Evolutionary conservation across 2,797 vertebrate genomes (phyloP).

Genomic region (Sebastes variabilis): DNA sequence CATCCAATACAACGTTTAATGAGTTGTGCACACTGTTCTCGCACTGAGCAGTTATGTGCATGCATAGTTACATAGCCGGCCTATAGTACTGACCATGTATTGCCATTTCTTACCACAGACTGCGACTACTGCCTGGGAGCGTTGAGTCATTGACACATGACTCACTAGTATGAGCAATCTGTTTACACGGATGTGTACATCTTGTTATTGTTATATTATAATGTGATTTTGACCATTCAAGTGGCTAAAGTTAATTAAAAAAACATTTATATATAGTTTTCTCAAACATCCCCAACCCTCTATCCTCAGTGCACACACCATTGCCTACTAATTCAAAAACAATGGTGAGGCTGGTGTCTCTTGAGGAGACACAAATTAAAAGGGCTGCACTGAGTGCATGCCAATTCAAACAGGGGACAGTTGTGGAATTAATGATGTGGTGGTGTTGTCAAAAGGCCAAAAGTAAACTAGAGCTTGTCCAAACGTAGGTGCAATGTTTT

Average conservation of each 20-base stretch:
- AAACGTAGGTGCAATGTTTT: not conserved
- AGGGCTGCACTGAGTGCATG: slow-evolving; percentile 7
- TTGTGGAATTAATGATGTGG: slow-evolving; percentile 35
- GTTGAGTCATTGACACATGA: not conserved
- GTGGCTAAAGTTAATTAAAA: not conserved
- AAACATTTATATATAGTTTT: not conserved
- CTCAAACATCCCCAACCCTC: not conserved
- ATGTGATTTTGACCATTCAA: not conserved
- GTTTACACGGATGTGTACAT: not conserved
- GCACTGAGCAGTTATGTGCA: not conserved
- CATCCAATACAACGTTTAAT: slow-evolving; percentile 24
- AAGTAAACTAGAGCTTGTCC: not conserved
- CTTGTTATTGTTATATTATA: not conserved
- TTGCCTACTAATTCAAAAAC: slow-evolving; percentile 4
- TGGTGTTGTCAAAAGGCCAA: slow-evolving; percentile 8
- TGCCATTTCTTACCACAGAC: not conserved
- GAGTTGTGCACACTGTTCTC: not conserved
- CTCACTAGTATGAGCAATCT: not conserved
- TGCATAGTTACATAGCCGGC: not conserved
- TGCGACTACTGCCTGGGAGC: not conserved
- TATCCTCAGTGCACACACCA: not conserved
- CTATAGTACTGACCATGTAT: not conserved
- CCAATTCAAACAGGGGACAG: slow-evolving; percentile 20
- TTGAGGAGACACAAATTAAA: slow-evolving; percentile 33
- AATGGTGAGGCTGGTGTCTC: not conserved